Evolutionary conservation across 2,888 invertebrate species (phyloP).

Genomic region (Pantelozetes paolii): DNA sequence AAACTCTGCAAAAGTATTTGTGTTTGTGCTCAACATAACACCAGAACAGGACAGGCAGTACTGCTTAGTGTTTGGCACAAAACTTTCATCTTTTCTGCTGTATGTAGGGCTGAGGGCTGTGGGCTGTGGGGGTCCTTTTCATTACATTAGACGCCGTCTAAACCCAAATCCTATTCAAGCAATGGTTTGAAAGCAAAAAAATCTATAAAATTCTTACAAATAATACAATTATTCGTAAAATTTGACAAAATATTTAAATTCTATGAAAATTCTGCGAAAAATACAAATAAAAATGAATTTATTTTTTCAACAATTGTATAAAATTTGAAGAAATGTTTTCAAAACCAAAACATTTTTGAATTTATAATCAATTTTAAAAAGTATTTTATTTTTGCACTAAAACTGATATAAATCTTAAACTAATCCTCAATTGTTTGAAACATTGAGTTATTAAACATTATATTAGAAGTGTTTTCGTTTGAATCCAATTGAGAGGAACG

Average conservation of each 20-base stretch:
- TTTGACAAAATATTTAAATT: no score
- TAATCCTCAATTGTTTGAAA: not conserved
- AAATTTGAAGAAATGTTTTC: no score
- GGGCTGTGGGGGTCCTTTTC: conserved; percentile 25
- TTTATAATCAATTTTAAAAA: no score
- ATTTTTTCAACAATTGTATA: no score
- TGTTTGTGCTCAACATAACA: not conserved
- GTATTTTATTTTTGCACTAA: no score
- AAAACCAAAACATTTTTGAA: no score
- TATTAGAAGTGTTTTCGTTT: not conserved
- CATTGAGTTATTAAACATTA: not conserved
- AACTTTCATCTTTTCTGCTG: not conserved
- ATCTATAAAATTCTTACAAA: no score
- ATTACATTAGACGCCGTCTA: conserved; percentile 20
- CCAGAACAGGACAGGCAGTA: not conserved
- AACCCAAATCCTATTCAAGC: not conserved
- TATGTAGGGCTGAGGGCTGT: not conserved
- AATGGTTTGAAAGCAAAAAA: not conserved
- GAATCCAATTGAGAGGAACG: conserved; percentile 7
- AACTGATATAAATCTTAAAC: no score
- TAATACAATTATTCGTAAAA: not conserved
- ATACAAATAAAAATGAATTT: no score
- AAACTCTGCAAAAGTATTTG: conserved; percentile 17
- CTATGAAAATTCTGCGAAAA: no score
- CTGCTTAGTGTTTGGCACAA: not conserved